Evolutionary conservation across 1,140 invertebrate species (phyloP).

Genomic region (Coptotermes formosanus): DNA sequence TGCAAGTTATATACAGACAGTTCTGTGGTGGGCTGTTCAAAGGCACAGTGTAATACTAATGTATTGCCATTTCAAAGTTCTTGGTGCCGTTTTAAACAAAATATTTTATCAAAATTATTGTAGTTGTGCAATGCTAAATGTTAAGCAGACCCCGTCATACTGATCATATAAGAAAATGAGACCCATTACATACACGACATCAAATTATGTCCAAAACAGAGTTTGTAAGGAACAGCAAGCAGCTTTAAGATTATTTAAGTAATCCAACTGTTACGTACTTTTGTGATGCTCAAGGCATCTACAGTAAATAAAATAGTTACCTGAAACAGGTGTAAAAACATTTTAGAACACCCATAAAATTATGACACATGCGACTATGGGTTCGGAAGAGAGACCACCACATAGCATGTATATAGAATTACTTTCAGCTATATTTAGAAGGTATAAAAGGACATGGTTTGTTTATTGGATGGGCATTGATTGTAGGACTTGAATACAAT

Average conservation of each 20-base stretch:
- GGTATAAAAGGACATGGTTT: background rate
- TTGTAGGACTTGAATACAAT: background rate
- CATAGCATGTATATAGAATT: slow-evolving; percentile 1
- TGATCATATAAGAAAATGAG: background rate
- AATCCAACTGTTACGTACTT: background rate
- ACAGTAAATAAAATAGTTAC: background rate
- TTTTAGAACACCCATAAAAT: background rate
- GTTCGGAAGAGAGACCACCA: background rate
- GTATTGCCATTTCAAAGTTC: background rate
- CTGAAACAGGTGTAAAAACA: background rate
- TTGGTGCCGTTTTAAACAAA: background rate
- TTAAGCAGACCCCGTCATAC: background rate
- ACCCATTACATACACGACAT: background rate
- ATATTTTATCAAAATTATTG: background rate
- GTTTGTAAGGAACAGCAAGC: background rate
- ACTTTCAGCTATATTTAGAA: slow-evolving; percentile 19
- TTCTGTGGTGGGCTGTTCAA: background rate
- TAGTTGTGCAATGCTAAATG: background rate
- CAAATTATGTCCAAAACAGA: background rate
- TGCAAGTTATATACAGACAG: background rate
- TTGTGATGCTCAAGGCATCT: background rate
- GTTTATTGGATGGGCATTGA: slow-evolving; percentile 23
- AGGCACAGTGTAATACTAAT: background rate
- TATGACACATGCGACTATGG: background rate
- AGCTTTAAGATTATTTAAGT: background rate